phyloP scores from a whole-genome alignment of 2,888 invertebrate species.

The Neria commutata region DNA sequence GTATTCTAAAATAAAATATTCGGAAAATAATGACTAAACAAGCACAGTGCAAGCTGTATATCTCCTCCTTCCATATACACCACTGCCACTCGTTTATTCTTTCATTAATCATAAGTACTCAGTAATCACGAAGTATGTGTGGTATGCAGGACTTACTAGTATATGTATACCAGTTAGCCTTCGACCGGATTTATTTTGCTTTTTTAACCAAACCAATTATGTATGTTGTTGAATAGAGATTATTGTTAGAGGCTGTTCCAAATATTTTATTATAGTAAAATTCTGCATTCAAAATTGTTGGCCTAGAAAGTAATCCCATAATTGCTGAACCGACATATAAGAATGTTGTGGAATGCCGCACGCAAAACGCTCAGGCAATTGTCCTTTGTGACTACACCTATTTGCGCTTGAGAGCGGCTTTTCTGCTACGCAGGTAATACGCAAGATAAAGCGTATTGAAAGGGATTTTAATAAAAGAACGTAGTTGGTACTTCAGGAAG shows the following conservation, averaged over 20 bases:
- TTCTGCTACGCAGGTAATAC: not conserved
- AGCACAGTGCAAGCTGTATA: too few relatives aligned
- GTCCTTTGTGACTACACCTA: constrained; percentile 8
- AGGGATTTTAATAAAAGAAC: constrained; percentile 7
- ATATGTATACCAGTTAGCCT: not conserved
- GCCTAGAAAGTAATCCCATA: constrained; percentile 57
- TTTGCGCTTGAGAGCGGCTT: not conserved
- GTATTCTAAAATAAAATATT: too few relatives aligned
- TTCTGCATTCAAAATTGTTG: constrained; percentile 47
- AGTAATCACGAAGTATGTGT: too few relatives aligned
- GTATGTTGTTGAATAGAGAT: not conserved
- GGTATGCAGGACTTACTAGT: not conserved
- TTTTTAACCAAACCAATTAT: constrained; percentile 15
- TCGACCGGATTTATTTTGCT: constrained; percentile 9
- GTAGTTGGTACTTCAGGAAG: constrained; percentile 7
- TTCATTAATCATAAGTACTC: too few relatives aligned
- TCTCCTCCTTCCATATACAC: too few relatives aligned
- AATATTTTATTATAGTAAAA: not conserved
- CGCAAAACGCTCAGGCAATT: constrained; percentile 21
- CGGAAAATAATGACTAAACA: too few relatives aligned
- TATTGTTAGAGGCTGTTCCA: not conserved
- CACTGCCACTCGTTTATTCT: too few relatives aligned
- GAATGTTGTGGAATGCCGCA: too few relatives aligned
- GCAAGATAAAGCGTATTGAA: not conserved
- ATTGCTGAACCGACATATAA: too few relatives aligned